Evolutionary conservation across 2,888 invertebrate species (phyloP).

Genomic region (Liodrosophila aerea): DNA sequence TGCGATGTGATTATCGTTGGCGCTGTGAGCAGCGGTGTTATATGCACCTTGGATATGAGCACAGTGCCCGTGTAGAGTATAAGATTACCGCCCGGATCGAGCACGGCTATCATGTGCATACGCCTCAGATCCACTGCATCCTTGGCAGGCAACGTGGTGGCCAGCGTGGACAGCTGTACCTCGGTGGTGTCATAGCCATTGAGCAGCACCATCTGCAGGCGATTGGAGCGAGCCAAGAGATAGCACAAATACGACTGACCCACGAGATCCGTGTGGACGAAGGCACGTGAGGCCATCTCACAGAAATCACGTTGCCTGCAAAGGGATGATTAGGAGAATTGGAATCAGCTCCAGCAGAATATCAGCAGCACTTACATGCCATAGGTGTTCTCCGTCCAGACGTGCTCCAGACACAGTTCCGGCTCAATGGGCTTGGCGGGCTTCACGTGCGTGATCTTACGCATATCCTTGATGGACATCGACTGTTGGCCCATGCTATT

Average conservation of each 20-base stretch:
- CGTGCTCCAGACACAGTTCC: slow-evolving; percentile 92
- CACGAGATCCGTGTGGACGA: slow-evolving; percentile 92
- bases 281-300: slow-evolving; percentile 88
- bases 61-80: slow-evolving; percentile 92
- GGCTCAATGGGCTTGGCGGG: slow-evolving; percentile 90
- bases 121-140: slow-evolving; percentile 91
- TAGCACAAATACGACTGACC: slow-evolving; percentile 94
- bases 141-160: slow-evolving; percentile 89
- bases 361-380: slow-evolving; percentile 83
- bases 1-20: slow-evolving; percentile 12
- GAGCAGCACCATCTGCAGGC: slow-evolving; percentile 84
- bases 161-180: slow-evolving; percentile 89
- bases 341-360: too few relatives aligned
- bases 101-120: slow-evolving; percentile 91
- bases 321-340: not conserved
- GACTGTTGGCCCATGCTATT: slow-evolving; percentile 79
- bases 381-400: slow-evolving; percentile 91
- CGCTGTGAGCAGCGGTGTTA: slow-evolving; percentile 84
- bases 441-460: slow-evolving; percentile 83
- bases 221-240: slow-evolving; percentile 84
- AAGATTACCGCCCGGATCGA: slow-evolving; percentile 91
- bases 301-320: slow-evolving; percentile 82
- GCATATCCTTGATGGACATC: slow-evolving; percentile 81
- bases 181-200: slow-evolving; percentile 85
- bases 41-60: slow-evolving; percentile 92